A percentile compares a stretch with the other conserved stretches of the same genome.
These are phyloP conservation scores for Erpobdella octoculata DNA, from an alignment of 2,888 invertebrate genomes.

Conservation along the genomic window DNA sequence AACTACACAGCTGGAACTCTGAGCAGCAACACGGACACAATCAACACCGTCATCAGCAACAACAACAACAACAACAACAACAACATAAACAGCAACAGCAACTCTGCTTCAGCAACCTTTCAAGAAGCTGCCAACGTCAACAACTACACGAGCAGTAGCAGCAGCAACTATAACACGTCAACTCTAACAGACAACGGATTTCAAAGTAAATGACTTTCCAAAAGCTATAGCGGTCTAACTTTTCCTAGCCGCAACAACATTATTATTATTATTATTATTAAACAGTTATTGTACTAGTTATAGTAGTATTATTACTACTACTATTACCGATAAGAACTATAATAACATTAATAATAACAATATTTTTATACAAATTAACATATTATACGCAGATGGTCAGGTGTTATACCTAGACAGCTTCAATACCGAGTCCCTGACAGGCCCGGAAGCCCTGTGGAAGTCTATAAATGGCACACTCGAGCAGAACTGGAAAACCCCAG, in stretches of 20 bases:
- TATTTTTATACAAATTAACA: not conserved
- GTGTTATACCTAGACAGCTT: slow-evolving; percentile 22
- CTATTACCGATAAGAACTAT: not conserved
- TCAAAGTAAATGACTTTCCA: not conserved
- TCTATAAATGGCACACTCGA: not conserved
- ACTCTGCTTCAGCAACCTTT: not conserved
- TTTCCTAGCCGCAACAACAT: too few relatives aligned
- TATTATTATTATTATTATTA: too few relatives aligned
- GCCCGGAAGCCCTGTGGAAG: slow-evolving; percentile 23
- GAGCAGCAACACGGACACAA: not conserved
- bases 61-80: not conserved
- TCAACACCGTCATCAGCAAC: slow-evolving; percentile 5
- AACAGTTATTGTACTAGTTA: too few relatives aligned
- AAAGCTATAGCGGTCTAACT: too few relatives aligned
- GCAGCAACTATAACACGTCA: not conserved
- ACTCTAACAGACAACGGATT: not conserved
- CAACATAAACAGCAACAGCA: slow-evolving; percentile 7
- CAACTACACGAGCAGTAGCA: not conserved
- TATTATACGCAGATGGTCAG: slow-evolving; percentile 4
- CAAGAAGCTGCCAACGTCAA: not conserved
- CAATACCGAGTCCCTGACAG: slow-evolving; percentile 22
- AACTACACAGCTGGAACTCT: not conserved
- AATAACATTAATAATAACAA: not conserved
- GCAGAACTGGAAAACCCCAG: not conserved
- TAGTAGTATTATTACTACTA: too few relatives aligned